phyloP scores from a whole-genome alignment of 2,113 vertebrate genomes.

The Otis tarda region DNA sequence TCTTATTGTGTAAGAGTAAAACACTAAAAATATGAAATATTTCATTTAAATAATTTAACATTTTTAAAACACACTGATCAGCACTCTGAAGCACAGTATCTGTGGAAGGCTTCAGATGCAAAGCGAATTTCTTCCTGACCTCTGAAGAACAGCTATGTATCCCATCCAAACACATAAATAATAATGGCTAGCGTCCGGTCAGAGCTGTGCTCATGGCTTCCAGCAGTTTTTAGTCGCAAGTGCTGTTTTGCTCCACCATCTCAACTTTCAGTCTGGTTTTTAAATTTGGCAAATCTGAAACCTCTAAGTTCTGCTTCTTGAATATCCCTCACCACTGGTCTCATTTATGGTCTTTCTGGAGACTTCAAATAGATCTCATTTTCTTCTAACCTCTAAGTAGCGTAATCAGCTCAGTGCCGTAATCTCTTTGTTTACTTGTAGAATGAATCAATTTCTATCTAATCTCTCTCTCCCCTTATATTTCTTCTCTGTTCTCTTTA shows the following conservation, averaged over 20 bases:
- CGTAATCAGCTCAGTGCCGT: background rate
- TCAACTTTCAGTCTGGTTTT: background rate
- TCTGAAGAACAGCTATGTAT: background rate
- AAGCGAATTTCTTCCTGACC: background rate
- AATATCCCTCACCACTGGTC: background rate
- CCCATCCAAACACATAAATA: background rate
- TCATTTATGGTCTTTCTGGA: background rate
- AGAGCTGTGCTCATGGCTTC: background rate
- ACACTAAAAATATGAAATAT: background rate
- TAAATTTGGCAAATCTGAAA: background rate
- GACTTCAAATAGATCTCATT: background rate
- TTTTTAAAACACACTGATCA: background rate
- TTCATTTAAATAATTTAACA: background rate
- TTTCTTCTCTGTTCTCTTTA: constrained; percentile 9
- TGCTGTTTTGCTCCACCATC: background rate
- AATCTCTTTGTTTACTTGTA: background rate
- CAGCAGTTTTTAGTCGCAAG: background rate
- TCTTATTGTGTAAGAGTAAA: background rate
- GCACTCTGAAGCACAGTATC: background rate
- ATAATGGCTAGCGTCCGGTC: background rate
- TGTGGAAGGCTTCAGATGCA: background rate
- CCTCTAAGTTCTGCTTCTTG: background rate
- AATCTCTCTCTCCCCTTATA: background rate
- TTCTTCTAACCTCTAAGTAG: background rate
- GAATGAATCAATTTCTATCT: background rate